phyloP scores from a whole-genome alignment of 2,888 invertebrate genomes.

The Trisateles emortualis region DNA sequence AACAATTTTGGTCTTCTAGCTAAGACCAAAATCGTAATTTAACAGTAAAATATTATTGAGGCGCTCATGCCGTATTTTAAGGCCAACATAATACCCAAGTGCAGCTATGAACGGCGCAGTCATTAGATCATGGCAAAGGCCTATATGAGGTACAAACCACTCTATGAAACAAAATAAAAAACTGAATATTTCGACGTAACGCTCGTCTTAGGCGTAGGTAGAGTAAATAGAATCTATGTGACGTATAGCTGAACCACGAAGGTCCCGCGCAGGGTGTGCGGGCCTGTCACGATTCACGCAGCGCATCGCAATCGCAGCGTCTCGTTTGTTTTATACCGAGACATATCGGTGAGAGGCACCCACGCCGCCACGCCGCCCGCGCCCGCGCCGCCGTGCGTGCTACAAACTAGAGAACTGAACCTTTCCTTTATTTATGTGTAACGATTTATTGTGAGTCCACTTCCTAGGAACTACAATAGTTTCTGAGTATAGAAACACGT shows the following conservation, averaged over 20 bases:
- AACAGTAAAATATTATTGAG: too few relatives aligned
- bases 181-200: neutral
- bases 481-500: slow-evolving; percentile 1
- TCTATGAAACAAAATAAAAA: neutral
- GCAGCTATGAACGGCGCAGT: too few relatives aligned
- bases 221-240: slow-evolving; percentile 8
- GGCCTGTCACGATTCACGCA: slow-evolving; percentile 68
- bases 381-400: slow-evolving; percentile 46
- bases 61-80: too few relatives aligned
- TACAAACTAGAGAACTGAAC: slow-evolving; percentile 42
- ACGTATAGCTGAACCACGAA: slow-evolving; percentile 16
- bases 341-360: slow-evolving; percentile 56
- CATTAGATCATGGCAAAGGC: too few relatives aligned
- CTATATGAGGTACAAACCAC: too few relatives aligned
- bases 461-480: slow-evolving; percentile 19
- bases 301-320: slow-evolving; percentile 47
- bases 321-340: slow-evolving; percentile 59
- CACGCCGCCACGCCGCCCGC: slow-evolving; percentile 50
- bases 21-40: too few relatives aligned
- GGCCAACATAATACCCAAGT: too few relatives aligned
- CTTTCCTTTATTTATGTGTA: slow-evolving; percentile 51
- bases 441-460: slow-evolving; percentile 48
- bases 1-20: too few relatives aligned
- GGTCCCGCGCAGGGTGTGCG: slow-evolving; percentile 52
- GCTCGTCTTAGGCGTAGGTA: neutral